A percentile compares a stretch with the other conserved stretches of the same genome.
phyloP scores from a whole-genome alignment of 2,888 invertebrate genomes.

The Imbricaverruca yamaguchii region DNA sequence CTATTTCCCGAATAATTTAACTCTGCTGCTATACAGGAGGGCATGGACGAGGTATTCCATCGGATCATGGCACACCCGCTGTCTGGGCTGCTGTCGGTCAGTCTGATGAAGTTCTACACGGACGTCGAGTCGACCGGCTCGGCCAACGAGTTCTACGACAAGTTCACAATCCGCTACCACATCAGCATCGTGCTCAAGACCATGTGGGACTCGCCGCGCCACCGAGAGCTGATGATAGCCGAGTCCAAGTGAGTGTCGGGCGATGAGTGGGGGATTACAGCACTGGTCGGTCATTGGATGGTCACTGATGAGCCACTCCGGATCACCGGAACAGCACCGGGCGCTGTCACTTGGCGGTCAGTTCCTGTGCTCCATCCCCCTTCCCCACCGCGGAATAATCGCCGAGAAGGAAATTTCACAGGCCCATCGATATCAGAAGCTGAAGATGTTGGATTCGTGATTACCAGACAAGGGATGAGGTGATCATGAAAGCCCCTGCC shows the following conservation, averaged over 20 bases:
- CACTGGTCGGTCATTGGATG: background rate
- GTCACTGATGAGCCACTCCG: no score
- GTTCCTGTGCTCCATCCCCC: background rate
- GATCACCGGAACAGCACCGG: no score
- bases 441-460: no score
- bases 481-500: no score
- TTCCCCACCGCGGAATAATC: no score
- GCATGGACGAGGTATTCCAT: conserved; percentile 30
- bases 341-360: no score
- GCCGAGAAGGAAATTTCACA: no score
- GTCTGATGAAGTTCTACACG: conserved; percentile 96
- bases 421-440: no score
- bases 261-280: background rate
- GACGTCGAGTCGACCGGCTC: conserved; percentile 96
- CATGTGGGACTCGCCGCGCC: conserved; percentile 88
- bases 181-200: conserved; percentile 90
- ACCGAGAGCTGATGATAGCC: conserved; percentile 75
- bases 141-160: conserved; percentile 97
- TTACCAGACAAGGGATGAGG: no score
- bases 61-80: conserved; percentile 74
- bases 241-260: conserved; percentile 58
- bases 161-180: conserved; percentile 96
- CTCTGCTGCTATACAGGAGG: background rate
- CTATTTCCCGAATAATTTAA: no score
- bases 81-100: conserved; percentile 72